phyloP scores from a whole-genome alignment of 2,797 vertebrate genomes.

The Nothura maculosa region DNA sequence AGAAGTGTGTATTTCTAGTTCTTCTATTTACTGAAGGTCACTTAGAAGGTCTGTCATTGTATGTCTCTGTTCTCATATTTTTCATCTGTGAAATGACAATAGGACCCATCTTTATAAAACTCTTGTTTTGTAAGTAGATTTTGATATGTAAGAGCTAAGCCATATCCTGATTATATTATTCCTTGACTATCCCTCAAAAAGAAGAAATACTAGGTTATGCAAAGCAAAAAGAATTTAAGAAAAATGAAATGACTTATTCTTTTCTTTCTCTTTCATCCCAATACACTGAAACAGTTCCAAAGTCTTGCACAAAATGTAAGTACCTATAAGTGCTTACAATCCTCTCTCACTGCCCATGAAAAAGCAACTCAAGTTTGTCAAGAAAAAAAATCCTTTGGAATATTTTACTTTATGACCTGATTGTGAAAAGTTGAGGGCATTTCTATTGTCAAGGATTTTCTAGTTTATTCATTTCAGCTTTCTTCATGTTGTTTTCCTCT shows the following conservation, averaged over 20 bases:
- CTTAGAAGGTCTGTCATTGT: background rate
- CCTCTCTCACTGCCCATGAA: background rate
- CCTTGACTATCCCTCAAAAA: background rate
- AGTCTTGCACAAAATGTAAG: background rate
- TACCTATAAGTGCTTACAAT: background rate
- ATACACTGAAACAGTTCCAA: background rate
- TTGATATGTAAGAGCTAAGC: background rate
- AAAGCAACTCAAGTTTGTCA: background rate
- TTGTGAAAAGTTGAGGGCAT: background rate
- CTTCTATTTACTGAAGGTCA: background rate
- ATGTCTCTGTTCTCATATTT: background rate
- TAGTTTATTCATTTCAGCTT: background rate
- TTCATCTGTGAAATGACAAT: background rate
- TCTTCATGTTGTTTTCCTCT: background rate
- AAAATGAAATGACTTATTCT: background rate
- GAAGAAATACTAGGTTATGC: background rate
- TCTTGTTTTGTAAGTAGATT: rapidly evolving
- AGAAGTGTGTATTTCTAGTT: background rate
- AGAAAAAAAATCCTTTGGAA: background rate
- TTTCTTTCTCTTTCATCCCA: background rate
- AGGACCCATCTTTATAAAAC: background rate
- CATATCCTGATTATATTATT: background rate
- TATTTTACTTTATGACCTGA: background rate
- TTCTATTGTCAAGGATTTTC: background rate
- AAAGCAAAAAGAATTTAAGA: background rate